These are phyloP conservation scores for Liasis olivaceus DNA, from an alignment of 2,797 vertebrate species.

Conservation along the genomic window DNA sequence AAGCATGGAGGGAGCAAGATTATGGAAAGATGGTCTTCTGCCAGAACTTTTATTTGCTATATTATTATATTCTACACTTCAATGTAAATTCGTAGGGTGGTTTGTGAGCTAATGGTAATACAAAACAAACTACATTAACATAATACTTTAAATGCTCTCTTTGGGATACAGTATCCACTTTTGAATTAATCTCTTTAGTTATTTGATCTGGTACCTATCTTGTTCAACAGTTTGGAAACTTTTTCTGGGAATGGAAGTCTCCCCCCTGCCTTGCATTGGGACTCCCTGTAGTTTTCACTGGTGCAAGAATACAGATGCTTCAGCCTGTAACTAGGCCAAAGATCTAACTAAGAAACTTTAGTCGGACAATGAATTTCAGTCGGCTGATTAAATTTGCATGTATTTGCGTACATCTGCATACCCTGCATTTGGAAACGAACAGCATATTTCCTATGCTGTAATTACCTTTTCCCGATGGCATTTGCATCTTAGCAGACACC, in stretches of 20 bases:
- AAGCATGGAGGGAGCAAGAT: not conserved
- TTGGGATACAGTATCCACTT: not conserved
- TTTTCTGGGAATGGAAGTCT: not conserved
- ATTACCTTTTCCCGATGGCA: not conserved
- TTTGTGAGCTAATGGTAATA: not conserved
- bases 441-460: not conserved
- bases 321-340: not conserved
- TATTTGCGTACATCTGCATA: not conserved
- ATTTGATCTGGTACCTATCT: not conserved
- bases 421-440: not conserved
- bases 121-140: not conserved
- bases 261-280: not conserved
- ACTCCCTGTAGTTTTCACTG: not conserved
- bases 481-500: not conserved
- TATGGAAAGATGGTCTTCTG: not conserved
- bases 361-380: not conserved
- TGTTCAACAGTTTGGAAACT: not conserved
- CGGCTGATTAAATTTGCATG: not conserved
- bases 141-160: not conserved
- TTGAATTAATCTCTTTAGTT: not conserved
- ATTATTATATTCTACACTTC: not conserved
- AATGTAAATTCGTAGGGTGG: not conserved
- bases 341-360: not conserved
- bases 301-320: not conserved
- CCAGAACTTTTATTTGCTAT: not conserved